phyloP scores from a whole-genome alignment of 2,113 vertebrate species.

The Semnornis frantzii region DNA sequence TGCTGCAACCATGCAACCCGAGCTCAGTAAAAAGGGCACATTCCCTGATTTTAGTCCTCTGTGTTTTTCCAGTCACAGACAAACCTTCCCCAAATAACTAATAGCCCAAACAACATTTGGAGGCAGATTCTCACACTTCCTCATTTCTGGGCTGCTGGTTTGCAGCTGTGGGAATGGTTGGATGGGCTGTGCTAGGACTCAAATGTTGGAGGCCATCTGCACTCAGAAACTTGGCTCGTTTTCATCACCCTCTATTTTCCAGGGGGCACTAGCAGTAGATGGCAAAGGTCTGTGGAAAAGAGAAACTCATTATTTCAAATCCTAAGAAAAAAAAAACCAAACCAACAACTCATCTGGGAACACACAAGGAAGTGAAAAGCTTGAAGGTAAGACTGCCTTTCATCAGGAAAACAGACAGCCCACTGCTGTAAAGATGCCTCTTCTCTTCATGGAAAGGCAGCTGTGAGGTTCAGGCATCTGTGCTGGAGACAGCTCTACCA shows the following conservation, averaged over 20 bases:
- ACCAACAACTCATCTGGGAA: not conserved
- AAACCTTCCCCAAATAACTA: not conserved
- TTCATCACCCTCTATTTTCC: not conserved
- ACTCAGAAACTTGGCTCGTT: not conserved
- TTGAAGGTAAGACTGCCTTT: not conserved
- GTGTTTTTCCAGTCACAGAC: not conserved
- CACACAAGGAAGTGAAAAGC: not conserved
- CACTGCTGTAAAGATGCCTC: not conserved
- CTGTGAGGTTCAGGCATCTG: not conserved
- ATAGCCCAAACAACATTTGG: not conserved
- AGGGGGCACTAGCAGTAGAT: not conserved
- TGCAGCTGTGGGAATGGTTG: not conserved
- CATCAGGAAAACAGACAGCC: no score
- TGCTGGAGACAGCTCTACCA: not conserved
- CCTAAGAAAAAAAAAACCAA: not conserved
- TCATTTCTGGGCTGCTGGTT: not conserved
- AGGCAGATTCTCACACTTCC: not conserved
- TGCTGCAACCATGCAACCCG: not conserved
- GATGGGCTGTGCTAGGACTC: not conserved
- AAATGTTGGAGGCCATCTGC: not conserved
- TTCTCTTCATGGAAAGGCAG: not conserved
- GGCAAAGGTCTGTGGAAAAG: not conserved
- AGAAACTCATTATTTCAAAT: not conserved
- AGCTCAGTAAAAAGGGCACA: not conserved
- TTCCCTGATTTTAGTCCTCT: not conserved